These are phyloP conservation scores for Sinotaia quadrata DNA, from an alignment of 2,888 invertebrate genomes.

Conservation along the genomic window DNA sequence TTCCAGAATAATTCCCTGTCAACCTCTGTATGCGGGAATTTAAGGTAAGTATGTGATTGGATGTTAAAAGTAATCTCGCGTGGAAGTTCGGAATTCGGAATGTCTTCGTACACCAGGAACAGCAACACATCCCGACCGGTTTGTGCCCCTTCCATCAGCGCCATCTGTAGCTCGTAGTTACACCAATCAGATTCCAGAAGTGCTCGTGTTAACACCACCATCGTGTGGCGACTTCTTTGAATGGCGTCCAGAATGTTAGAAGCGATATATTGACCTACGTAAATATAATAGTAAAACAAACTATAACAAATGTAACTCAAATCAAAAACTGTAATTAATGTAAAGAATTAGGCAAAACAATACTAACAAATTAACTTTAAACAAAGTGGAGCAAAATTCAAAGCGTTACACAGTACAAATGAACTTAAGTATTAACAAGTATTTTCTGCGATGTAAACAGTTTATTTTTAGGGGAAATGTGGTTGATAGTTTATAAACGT, in stretches of 20 bases:
- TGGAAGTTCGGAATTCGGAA: constrained; percentile 25
- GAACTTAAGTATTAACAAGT: too few relatives aligned
- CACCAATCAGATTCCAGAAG: constrained; percentile 25
- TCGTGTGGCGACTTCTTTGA: constrained; percentile 28
- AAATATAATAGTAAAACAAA: too few relatives aligned
- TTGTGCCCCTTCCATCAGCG: constrained; percentile 26
- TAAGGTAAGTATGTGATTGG: constrained; percentile 26
- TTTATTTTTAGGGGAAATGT: too few relatives aligned
- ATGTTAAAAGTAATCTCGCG: constrained; percentile 22
- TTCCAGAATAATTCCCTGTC: too few relatives aligned
- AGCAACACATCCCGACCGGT: constrained; percentile 29
- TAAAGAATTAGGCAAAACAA: too few relatives aligned
- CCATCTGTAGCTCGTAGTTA: constrained; percentile 32
- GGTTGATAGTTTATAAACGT: too few relatives aligned
- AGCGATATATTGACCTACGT: constrained; percentile 17
- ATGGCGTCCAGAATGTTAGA: constrained; percentile 24
- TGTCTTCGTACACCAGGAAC: constrained; percentile 29
- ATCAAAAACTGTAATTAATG: too few relatives aligned
- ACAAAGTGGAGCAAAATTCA: too few relatives aligned
- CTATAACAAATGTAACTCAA: too few relatives aligned
- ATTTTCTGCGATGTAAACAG: too few relatives aligned
- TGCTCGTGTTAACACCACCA: constrained; percentile 23
- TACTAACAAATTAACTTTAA: too few relatives aligned
- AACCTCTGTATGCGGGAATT: constrained; percentile 13
- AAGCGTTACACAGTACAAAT: too few relatives aligned